Evolutionary conservation across 2,888 invertebrate species (phyloP).

Genomic region (Metallyticus violacea): DNA sequence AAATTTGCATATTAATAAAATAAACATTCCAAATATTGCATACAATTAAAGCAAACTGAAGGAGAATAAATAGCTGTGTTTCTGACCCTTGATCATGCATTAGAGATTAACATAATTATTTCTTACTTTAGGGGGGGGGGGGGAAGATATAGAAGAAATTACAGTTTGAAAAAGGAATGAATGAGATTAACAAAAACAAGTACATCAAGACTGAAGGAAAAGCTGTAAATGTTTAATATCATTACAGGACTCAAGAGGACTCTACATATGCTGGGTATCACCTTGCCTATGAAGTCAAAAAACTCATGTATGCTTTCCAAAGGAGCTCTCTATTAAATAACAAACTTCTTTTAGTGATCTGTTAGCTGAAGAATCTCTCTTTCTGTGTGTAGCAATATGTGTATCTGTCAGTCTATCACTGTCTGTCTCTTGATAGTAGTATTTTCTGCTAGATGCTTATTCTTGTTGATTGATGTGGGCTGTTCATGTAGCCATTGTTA

Average conservation of each 20-base stretch:
- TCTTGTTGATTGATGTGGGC: neutral
- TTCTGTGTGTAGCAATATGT: constrained; percentile 5
- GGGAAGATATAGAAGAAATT: neutral
- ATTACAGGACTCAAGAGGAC: constrained; percentile 87
- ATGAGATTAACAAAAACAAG: neutral
- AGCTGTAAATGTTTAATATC: constrained; percentile 47
- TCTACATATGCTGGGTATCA: constrained; percentile 96
- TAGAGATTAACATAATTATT: neutral
- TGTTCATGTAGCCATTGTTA: neutral
- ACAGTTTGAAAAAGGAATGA: neutral
- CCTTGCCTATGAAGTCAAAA: constrained; percentile 99
- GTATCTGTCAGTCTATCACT: neutral
- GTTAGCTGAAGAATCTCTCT: constrained; percentile 13
- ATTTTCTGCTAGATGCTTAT: neutral
- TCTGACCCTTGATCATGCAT: neutral
- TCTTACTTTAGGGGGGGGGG: no score
- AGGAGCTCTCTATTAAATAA: constrained; percentile 27
- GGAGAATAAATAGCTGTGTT: neutral
- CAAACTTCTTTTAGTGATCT: constrained; percentile 23
- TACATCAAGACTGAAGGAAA: neutral
- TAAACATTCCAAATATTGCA: no score
- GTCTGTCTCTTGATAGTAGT: neutral
- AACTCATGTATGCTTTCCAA: constrained; percentile 88
- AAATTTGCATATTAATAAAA: no score
- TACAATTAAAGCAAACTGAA: no score